Base-by-base conservation (phyloP, 2,888 invertebrate species). In the Slavum lentiscoides region DNA sequence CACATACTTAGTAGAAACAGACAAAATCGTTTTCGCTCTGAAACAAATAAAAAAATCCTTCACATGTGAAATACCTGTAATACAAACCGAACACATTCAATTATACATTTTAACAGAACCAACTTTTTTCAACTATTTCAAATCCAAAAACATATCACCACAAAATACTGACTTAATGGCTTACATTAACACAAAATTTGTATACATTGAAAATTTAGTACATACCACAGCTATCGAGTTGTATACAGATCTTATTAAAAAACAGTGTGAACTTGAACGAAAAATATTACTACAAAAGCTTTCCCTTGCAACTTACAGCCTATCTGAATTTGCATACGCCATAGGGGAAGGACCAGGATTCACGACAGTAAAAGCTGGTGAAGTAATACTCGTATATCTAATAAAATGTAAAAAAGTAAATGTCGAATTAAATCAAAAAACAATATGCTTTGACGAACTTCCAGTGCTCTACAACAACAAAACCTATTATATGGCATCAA, bases 121-220 rank as follows among this genome's bases (percentile, higher is more conserved):
- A 9, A 15, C 3, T 13, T 68, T 68, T 19, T 9, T 69, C 17
- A 11, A 30, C 17, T 0, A 69, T 30, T 55, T 19, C 55, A 15
- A 2, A 30, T 19, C 17, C 8, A 69, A 55, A 17, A 53, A 2
- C 1, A 30, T 68, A 2, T 68, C 23, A 21, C 23, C 15, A 13
- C 49, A 67, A 49, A 67, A 67, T 43, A 67, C 49, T 8, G 53
- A 68, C 9, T 15, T 68, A 5, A 13, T 68, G 53, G 15, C 53
- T 3, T 68, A 53, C 15, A 2, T 68, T 9, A 68, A 68, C n/a
- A 68, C 68, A 8, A 68, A 53, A 68, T 68, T 68, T 53, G 53
- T 68, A 2, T 68, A 53, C 17, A 49, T 68, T 3, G 23, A 68
- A 68, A 53, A 53, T 19, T 13, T 17, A 9, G 15, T 53, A 7